phyloP scores from a whole-genome alignment of 2,888 invertebrate species.

The Drosophila pegasa region DNA sequence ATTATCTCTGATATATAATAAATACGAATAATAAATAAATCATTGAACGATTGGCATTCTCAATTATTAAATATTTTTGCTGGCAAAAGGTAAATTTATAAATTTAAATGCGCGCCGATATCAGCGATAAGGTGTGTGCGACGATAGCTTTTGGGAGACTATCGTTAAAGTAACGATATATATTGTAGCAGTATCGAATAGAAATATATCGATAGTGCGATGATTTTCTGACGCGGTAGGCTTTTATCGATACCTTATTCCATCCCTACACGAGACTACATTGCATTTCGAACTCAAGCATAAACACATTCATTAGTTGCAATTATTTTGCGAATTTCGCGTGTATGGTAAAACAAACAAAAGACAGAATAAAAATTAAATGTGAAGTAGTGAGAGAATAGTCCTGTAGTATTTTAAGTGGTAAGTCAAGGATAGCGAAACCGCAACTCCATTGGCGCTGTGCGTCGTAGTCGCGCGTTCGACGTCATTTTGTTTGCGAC shows the following conservation, averaged over 20 bases:
- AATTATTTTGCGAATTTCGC: slow-evolving; percentile 16
- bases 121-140: fast-evolving
- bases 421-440: background rate
- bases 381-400: slow-evolving; percentile 8
- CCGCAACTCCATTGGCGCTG: slow-evolving; percentile 31
- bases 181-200: background rate
- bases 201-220: background rate
- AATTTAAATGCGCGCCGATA: background rate
- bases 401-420: slow-evolving; percentile 12
- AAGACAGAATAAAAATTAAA: slow-evolving; percentile 8
- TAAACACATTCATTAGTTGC: slow-evolving; percentile 21
- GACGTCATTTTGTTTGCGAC: slow-evolving; percentile 26
- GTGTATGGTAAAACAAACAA: slow-evolving; percentile 7
- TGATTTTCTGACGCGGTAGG: background rate
- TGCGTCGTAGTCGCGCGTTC: slow-evolving; percentile 12
- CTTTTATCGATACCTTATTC: slow-evolving; percentile 12
- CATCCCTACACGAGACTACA: slow-evolving; percentile 27
- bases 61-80: background rate
- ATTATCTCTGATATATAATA: background rate
- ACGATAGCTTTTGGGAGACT: background rate
- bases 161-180: background rate
- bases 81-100: too few species aligned
- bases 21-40: slow-evolving; percentile 3
- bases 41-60: background rate
- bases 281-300: slow-evolving; percentile 35